These are phyloP conservation scores for Phortica variegata DNA, from an alignment of 1,140 invertebrate species.

Conservation along the genomic window DNA sequence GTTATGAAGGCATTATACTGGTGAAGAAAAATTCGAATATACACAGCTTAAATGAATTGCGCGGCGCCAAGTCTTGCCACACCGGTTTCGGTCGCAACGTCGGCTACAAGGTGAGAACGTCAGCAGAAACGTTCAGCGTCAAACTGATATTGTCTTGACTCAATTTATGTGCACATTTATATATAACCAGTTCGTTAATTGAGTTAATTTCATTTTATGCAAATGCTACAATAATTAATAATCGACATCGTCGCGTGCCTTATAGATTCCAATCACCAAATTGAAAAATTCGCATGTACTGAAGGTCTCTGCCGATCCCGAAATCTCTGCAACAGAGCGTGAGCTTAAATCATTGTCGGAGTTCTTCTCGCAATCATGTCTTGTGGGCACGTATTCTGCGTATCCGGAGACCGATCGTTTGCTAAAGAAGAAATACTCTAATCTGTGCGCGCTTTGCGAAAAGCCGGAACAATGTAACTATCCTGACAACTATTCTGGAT, in stretches of 20 bases:
- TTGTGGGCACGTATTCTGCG: conserved; percentile 77
- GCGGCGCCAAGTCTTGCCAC: conserved; percentile 75
- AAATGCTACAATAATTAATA: neutral
- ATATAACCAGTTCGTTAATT: too few relatives aligned
- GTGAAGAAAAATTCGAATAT: conserved; percentile 70
- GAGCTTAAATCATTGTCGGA: conserved; percentile 71
- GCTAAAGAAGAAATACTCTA: conserved; percentile 70
- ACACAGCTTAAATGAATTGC: conserved; percentile 64
- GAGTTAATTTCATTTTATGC: too few relatives aligned
- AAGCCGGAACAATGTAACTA: conserved; percentile 75
- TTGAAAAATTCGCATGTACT: conserved; percentile 69
- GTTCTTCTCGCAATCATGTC: conserved; percentile 74
- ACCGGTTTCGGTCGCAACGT: conserved; percentile 77
- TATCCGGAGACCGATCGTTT: conserved; percentile 68
- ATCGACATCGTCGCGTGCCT: conserved; percentile 26
- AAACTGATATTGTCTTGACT: too few relatives aligned
- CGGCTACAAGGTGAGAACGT: conserved; percentile 71
- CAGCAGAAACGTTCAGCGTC: too few relatives aligned
- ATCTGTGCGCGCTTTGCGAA: conserved; percentile 73
- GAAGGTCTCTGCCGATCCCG: conserved; percentile 65
- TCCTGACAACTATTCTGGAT: conserved; percentile 78
- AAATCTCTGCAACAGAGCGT: conserved; percentile 72
- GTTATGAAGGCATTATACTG: conserved; percentile 77
- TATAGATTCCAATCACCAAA: conserved; percentile 66
- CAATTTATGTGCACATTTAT: too few relatives aligned